phyloP scores from a whole-genome alignment of 2,888 invertebrate species.

The Charanyca ferruginea region DNA sequence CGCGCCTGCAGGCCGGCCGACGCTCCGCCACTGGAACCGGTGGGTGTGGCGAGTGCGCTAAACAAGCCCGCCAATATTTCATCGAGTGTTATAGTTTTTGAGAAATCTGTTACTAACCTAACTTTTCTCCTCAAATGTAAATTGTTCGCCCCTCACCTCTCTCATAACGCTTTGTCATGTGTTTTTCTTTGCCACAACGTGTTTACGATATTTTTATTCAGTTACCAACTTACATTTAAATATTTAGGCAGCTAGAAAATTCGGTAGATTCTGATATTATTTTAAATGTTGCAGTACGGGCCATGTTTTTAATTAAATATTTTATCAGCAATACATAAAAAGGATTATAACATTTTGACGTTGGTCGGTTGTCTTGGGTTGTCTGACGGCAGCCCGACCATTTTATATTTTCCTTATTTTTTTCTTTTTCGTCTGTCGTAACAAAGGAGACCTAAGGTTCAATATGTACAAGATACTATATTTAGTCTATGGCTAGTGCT shows the following conservation, averaged over 20 bases:
- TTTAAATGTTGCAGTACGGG: constrained; percentile 24
- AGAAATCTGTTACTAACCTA: too few species aligned
- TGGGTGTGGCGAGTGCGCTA: too few species aligned
- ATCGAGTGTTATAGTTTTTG: too few species aligned
- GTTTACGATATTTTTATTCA: too few species aligned
- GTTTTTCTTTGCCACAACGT: too few species aligned
- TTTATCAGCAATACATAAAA: constrained; percentile 32
- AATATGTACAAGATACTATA: not conserved
- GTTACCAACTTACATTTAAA: constrained; percentile 47
- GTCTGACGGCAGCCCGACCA: constrained; percentile 19
- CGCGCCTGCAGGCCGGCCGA: constrained; percentile 50
- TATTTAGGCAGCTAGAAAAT: constrained; percentile 36
- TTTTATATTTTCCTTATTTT: constrained; percentile 8
- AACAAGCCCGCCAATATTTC: too few species aligned
- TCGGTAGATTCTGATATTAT: constrained; percentile 10
- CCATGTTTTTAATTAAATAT: constrained; percentile 55
- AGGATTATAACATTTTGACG: constrained; percentile 54
- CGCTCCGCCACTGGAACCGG: not conserved
- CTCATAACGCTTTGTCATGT: too few species aligned
- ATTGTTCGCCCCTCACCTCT: too few species aligned
- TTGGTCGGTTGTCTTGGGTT: not conserved
- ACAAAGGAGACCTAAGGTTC: constrained; percentile 19
- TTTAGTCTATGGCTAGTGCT: not conserved
- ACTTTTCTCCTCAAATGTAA: too few species aligned
- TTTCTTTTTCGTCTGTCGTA: not conserved